Percentiles rank a stretch among this genome's conserved stretches.
Conservation (phyloP, 1,140 invertebrate species). For the Drusus annulatus region DNA sequence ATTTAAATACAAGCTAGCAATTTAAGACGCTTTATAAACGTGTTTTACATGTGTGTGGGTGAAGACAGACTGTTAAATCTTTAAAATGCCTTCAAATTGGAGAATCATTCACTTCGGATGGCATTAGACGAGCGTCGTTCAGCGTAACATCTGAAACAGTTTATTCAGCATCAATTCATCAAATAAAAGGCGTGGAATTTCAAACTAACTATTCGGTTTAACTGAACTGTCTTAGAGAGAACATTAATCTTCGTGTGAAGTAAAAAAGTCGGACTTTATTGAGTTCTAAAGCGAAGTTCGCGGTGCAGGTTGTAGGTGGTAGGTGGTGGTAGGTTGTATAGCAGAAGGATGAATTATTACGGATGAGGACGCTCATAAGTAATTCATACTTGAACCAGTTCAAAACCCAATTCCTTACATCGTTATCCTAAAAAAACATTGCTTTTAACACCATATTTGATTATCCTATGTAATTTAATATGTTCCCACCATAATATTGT, state of each 20-base stretch:
- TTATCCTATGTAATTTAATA: too few relatives aligned
- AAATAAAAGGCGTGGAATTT: slow-evolving; percentile 34
- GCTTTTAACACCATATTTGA: too few relatives aligned
- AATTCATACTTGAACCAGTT: slow-evolving; percentile 23
- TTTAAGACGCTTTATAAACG: too few relatives aligned
- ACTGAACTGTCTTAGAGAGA: slow-evolving; percentile 30
- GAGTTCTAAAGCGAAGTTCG: slow-evolving; percentile 15
- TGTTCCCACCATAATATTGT: too few relatives aligned
- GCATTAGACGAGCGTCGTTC: background rate
- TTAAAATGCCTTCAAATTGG: background rate
- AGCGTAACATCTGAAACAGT: slow-evolving; percentile 6
- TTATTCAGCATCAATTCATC: slow-evolving; percentile 35
- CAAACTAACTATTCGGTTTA: slow-evolving; percentile 7
- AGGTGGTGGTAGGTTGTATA: background rate
- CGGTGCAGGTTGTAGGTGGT: slow-evolving; percentile 2
- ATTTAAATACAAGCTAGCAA: too few relatives aligned
- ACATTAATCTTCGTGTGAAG: slow-evolving; percentile 43
- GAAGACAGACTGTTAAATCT: background rate
- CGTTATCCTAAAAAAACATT: background rate
- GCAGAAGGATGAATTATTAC: slow-evolving; percentile 49
- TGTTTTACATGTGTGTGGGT: too few relatives aligned
- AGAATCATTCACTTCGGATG: background rate
- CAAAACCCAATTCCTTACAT: background rate
- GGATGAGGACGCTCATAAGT: slow-evolving; percentile 41
- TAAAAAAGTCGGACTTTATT: slow-evolving; percentile 38